phyloP scores from a whole-genome alignment of 2,888 invertebrate genomes.

The Orthosia gothica region DNA sequence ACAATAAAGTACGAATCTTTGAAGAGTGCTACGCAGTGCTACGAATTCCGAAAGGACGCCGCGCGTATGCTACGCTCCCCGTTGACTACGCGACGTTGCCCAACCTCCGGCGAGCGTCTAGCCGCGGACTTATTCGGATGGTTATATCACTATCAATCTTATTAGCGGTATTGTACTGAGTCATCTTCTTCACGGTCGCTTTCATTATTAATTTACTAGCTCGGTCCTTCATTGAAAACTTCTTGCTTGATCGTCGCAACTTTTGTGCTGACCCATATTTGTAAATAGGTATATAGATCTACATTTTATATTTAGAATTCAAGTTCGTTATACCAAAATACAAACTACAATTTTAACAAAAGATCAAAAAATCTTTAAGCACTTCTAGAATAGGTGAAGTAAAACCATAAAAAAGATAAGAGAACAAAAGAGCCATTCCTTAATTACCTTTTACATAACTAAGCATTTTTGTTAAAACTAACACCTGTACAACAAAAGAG shows the following conservation, averaged over 20 bases:
- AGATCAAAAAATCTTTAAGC: background rate
- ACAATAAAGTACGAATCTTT: too few species aligned
- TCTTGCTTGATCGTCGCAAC: background rate
- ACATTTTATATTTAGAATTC: background rate
- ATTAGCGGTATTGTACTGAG: slow-evolving; percentile 59
- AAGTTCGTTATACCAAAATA: background rate
- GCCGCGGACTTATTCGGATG: slow-evolving; percentile 60
- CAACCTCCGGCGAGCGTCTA: slow-evolving; percentile 20
- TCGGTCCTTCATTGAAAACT: slow-evolving; percentile 29
- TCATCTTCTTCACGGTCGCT: slow-evolving; percentile 45
- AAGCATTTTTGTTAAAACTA: slow-evolving; percentile 32
- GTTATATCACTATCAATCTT: slow-evolving; percentile 70
- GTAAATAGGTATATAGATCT: too few species aligned
- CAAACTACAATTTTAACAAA: background rate
- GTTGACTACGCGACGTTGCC: slow-evolving; percentile 42
- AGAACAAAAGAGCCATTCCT: slow-evolving; percentile 17
- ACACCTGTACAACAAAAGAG: slow-evolving; percentile 52
- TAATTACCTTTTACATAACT: slow-evolving; percentile 34
- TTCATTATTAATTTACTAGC: slow-evolving; percentile 41
- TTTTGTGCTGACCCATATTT: background rate
- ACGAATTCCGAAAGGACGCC: too few species aligned
- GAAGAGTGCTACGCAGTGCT: too few species aligned
- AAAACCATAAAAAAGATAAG: slow-evolving; percentile 16
- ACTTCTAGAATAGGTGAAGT: slow-evolving; percentile 4
- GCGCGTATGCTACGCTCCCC: background rate